A percentile compares a stretch with the other conserved stretches of the same genome.
phyloP scores from a whole-genome alignment of 2,797 vertebrate genomes.

The Coregonus sp. region DNA sequence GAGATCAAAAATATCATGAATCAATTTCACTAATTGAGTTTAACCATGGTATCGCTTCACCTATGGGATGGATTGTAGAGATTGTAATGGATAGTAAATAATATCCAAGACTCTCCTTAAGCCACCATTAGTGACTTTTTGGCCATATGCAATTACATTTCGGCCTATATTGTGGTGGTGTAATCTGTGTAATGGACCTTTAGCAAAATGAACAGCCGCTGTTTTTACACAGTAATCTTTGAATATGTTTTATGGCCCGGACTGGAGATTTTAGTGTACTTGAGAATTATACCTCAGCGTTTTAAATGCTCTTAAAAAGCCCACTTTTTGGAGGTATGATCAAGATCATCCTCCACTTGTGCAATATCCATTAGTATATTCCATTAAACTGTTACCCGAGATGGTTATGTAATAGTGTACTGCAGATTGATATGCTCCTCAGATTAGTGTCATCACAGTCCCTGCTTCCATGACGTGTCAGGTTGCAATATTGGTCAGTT shows the following conservation, averaged over 20 bases:
- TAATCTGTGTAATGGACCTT: slow-evolving; percentile 38
- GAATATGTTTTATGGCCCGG: slow-evolving; percentile 25
- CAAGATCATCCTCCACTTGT: slow-evolving; percentile 11
- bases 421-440: neutral
- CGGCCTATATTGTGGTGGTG: slow-evolving; percentile 7
- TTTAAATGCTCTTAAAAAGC: slow-evolving; percentile 2
- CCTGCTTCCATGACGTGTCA: neutral
- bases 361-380: slow-evolving; percentile 8
- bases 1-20: neutral
- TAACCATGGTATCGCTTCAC: neutral
- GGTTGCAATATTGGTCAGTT: neutral
- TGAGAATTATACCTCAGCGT: slow-evolving; percentile 1
- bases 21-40: neutral
- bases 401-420: neutral
- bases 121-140: slow-evolving; percentile 1
- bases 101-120: neutral
- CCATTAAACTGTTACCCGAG: neutral
- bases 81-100: slow-evolving; percentile 3
- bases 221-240: slow-evolving; percentile 37
- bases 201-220: slow-evolving; percentile 29
- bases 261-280: slow-evolving; percentile 6
- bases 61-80: neutral
- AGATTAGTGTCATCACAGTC: neutral
- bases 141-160: slow-evolving; percentile 34
- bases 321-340: neutral